Base-by-base conservation (phyloP, 2,797 vertebrate species). In the Argyrosomus regius region DNA sequence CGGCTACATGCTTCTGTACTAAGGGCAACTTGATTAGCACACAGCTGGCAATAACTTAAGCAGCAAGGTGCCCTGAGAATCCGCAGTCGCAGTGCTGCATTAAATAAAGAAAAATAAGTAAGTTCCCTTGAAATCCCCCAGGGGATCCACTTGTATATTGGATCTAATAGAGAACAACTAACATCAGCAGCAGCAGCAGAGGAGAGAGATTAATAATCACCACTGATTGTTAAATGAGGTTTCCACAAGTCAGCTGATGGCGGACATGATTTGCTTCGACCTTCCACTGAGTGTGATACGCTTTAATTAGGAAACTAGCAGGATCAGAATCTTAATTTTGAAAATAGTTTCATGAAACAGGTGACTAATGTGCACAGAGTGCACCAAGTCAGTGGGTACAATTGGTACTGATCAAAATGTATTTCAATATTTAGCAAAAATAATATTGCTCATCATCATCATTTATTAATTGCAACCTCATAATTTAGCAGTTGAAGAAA, bases 21-120 rank as follows among this genome's bases (percentile, higher is more conserved):
- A 20, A 85, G 80, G 79, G 76, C 63, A 64, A 84, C 81, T 89
- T 79, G 77, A 82, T 90, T 87, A 87, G 67, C 81, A 41, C 84
- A 20, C 81, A 80, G 85, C 77, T 68, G 80, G 81, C 41, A 74
- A 86, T 86, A 80, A 83, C 67, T 77, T 81, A 75, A 78, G 64
- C 90, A 74, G 83, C 76, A 62, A 84, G 84, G 72, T 82, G 84
- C 84, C 84, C 78, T 6, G 67, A 83, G 50, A 78, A 26, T 9
- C 53, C 16, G 57, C 72, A 52, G 73, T 57, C 31, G 53, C 48
- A 28, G 56, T 41, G 71, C 58, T 65, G 65, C 62, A 73, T 83
- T 83, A 66, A 87, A 77, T 86, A 81, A 86, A 78, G 20, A 81
- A 57, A 75, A 73, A 83, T 41, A 65, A 70, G 62, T 31, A 63